These are phyloP conservation scores for Sycophila sp. DNA, from an alignment of 1,140 invertebrate species.

Conservation along the genomic window DNA sequence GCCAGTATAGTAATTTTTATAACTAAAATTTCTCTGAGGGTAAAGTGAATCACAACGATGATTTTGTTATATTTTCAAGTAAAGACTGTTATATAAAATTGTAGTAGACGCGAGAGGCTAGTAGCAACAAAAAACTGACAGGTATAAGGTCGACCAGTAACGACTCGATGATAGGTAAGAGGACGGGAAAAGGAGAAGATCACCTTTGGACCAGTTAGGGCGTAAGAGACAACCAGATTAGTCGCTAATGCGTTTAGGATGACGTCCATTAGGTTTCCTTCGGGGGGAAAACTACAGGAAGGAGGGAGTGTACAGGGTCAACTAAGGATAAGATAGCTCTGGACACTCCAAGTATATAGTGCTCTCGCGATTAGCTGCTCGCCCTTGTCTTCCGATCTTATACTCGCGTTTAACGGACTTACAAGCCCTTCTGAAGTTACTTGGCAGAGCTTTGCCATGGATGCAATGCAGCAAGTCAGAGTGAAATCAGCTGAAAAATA, in stretches of 20 bases:
- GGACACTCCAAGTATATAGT: not conserved
- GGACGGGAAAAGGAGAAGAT: conserved; percentile 20
- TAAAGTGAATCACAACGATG: too few species aligned
- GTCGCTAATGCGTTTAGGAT: conserved; percentile 50
- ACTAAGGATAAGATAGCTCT: conserved; percentile 4
- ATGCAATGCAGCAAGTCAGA: not conserved
- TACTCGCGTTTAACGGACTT: not conserved
- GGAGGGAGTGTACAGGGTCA: not conserved
- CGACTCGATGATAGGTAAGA: conserved; percentile 46
- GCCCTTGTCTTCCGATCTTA: not conserved
- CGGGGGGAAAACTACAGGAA: conserved; percentile 1
- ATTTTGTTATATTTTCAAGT: too few species aligned
- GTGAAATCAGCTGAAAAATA: not conserved
- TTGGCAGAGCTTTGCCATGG: not conserved
- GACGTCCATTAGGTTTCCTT: conserved; percentile 38
- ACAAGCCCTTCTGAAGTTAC: not conserved
- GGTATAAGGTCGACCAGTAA: conserved; percentile 49
- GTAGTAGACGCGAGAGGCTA: too few species aligned
- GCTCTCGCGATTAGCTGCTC: not conserved
- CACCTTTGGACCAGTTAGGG: conserved; percentile 39
- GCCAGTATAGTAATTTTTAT: too few species aligned
- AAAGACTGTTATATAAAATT: too few species aligned
- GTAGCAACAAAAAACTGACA: too few species aligned
- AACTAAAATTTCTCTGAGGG: too few species aligned
- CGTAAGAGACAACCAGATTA: conserved; percentile 50